These are phyloP conservation scores for Steinernema scapterisci DNA, from an alignment of 2,888 invertebrate species.

Conservation along the genomic window DNA sequence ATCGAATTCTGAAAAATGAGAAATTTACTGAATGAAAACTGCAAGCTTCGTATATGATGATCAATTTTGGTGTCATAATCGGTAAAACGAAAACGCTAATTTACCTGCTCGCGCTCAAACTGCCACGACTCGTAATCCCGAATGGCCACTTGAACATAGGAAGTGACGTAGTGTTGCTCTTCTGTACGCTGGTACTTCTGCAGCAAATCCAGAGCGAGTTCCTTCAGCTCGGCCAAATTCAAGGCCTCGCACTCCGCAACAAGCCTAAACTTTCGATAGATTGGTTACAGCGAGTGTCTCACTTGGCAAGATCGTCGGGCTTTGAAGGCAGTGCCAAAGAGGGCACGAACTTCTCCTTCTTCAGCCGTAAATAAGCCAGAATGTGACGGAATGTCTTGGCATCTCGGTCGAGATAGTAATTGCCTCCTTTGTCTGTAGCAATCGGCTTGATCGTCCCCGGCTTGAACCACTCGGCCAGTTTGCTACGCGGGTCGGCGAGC, in stretches of 20 bases:
- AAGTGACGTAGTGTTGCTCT: conserved; percentile 65
- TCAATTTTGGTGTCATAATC: not conserved
- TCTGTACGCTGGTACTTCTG: conserved; percentile 65
- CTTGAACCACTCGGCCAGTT: conserved; percentile 63
- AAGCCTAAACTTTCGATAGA: conserved; percentile 46
- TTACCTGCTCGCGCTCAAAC: conserved; percentile 62
- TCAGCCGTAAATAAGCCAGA: conserved; percentile 91
- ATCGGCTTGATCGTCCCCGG: conserved; percentile 59
- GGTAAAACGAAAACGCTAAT: too few species aligned
- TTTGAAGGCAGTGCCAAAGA: conserved; percentile 66
- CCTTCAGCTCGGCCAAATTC: conserved; percentile 65
- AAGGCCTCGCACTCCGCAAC: conserved; percentile 66
- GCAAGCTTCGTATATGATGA: too few species aligned
- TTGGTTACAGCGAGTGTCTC: not conserved
- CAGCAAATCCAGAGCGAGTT: conserved; percentile 62
- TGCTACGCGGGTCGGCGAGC: conserved; percentile 64
- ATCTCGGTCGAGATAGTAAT: conserved; percentile 97
- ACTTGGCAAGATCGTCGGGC: conserved; percentile 67
- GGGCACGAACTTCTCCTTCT: conserved; percentile 71
- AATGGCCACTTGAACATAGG: conserved; percentile 62
- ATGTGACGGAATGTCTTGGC: conserved; percentile 97
- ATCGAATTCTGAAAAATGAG: conserved; percentile 50
- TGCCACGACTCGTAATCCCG: conserved; percentile 66
- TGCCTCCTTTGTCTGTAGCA: conserved; percentile 65
- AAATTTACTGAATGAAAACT: too few species aligned